phyloP scores from a whole-genome alignment of 2,888 invertebrate genomes.

The Hydrotaea diabolus region DNA sequence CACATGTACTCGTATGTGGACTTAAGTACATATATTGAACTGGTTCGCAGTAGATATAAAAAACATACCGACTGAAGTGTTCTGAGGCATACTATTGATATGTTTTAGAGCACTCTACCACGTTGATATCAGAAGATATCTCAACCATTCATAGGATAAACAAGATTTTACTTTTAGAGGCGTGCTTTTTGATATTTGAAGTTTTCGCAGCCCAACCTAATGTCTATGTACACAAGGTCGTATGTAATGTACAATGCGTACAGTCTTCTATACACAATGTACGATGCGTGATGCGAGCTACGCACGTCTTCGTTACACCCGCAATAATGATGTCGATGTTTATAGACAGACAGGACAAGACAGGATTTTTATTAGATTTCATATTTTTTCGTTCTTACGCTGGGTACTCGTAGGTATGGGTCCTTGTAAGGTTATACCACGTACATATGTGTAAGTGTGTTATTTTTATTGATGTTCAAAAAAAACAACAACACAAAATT shows the following conservation, averaged over 20 bases:
- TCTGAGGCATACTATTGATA: no score
- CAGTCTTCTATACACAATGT: neutral
- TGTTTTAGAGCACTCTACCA: no score
- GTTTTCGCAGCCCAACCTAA: no score
- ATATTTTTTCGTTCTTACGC: conserved; percentile 5
- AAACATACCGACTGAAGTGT: no score
- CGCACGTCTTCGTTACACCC: conserved; percentile 54
- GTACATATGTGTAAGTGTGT: neutral
- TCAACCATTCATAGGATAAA: no score
- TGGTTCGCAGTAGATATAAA: no score
- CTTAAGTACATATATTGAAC: no score
- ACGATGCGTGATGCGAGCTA: conserved; percentile 48
- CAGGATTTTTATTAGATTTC: conserved; percentile 28
- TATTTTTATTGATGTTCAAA: neutral
- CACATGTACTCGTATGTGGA: neutral
- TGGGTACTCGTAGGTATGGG: neutral
- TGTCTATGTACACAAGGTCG: neutral
- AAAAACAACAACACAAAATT: neutral
- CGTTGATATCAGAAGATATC: no score
- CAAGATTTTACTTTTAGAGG: no score
- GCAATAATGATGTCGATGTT: conserved; percentile 56
- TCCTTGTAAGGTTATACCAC: neutral
- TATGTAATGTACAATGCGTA: neutral
- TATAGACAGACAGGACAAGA: conserved; percentile 44
- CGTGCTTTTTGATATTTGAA: no score